phyloP scores from a whole-genome alignment of 2,797 vertebrate species.

The Sus cebifrons region DNA sequence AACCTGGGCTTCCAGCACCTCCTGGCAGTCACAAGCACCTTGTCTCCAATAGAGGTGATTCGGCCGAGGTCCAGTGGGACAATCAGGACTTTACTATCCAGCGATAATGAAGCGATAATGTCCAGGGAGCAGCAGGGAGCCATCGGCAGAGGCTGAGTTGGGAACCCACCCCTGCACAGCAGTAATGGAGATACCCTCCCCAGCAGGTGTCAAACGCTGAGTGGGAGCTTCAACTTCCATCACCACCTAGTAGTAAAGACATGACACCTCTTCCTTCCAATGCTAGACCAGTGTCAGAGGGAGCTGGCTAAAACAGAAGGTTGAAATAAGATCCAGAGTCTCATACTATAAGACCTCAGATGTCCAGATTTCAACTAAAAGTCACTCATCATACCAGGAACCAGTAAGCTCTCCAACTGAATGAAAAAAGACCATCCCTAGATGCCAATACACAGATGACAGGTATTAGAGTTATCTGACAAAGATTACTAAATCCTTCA shows the following conservation, averaged over 20 bases:
- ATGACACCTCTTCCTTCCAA: background rate
- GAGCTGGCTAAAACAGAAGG: background rate
- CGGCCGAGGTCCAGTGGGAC: background rate
- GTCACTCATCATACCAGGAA: background rate
- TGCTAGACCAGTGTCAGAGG: background rate
- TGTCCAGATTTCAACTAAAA: background rate
- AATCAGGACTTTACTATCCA: background rate
- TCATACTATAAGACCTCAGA: background rate
- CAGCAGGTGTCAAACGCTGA: background rate
- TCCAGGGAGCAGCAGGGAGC: background rate
- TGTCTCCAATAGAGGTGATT: background rate
- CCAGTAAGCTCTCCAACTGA: background rate
- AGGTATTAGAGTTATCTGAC: background rate
- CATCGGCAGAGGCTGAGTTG: background rate
- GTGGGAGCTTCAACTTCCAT: background rate
- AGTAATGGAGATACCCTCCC: background rate
- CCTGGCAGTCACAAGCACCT: background rate
- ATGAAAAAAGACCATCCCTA: background rate
- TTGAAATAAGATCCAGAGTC: background rate
- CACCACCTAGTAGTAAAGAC: background rate
- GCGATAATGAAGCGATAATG: background rate
- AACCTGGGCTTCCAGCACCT: background rate
- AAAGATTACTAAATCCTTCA: constrained; percentile 4
- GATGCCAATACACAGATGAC: background rate
- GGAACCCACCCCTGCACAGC: background rate